Evolutionary conservation across 2,797 vertebrate genomes (phyloP), one percentile per base, ranked within the genome.

Genomic region (Phrynocephalus vlangalii): DNA sequence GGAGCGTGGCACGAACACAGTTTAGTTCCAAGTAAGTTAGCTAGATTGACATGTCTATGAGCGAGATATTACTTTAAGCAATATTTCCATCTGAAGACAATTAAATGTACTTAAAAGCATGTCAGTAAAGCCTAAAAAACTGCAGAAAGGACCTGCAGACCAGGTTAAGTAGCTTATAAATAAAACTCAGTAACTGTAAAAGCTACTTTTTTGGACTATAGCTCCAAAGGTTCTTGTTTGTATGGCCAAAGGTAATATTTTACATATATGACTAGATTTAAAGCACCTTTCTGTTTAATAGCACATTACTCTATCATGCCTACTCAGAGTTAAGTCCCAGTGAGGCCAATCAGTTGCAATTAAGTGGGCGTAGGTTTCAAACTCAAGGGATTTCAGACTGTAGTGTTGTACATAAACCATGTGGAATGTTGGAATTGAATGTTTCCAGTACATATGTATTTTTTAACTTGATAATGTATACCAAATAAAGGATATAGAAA

Each of bases 401-500:
- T 11, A 56, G 52, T 56, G 10, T 11, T 56, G 9, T 56, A 56
- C 52, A 20, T 82, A 50, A 70, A 82, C 15, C 66, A 15, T n/a
- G 22, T 70, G 22, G 56, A 70, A 33, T 70, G 48, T n/a, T 79
- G n/a, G 44, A 79, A 71, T n/a, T 48, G 52, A 79, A 56, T 22
- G 9, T 70, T 60, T 79, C 22, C 26, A 38, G 48, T 13, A 70
- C 22, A 56, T 56, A 56, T 52, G 10, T 26, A 22, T 70, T 71
- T 79, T n/a, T 26, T 5, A 28, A 77, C 44, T 83, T 48, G 89
- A 63, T 86, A 68, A 85, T 84, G 86, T 80, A 72, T 0, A 85
- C 52, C n/a, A 87, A 89, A 28, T 1, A 77, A 91, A 91, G 9
- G 8, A 48, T 87, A 63, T 1, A 0, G 91, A 83, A 91, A 91